Percentiles rank a stretch among this genome's conserved stretches.
Conservation (phyloP, 2,888 invertebrate genomes). For the Sesamia inferens region DNA sequence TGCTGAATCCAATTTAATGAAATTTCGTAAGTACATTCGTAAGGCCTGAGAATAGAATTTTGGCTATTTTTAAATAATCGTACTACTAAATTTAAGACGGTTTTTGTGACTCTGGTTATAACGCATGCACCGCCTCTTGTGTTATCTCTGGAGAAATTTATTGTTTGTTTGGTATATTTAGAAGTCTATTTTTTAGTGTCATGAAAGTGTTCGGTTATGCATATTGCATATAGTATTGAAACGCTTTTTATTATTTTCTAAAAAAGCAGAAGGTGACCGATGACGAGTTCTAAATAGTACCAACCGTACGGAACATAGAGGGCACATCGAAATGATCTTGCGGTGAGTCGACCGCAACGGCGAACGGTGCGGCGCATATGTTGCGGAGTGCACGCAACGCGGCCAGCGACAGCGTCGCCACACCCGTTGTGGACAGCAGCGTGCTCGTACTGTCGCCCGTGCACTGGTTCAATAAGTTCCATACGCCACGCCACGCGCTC, state of each 20-base stretch:
- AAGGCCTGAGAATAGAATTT: too few species aligned
- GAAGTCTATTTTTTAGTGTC: too few species aligned
- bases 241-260: neutral
- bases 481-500: conserved; percentile 96
- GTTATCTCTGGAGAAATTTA: too few species aligned
- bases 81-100: neutral
- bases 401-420: conserved; percentile 92
- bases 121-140: too few species aligned
- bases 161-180: too few species aligned
- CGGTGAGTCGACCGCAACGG: conserved; percentile 93
- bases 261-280: neutral
- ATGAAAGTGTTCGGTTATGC: too few species aligned
- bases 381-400: conserved; percentile 93
- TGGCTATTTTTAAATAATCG: too few species aligned
- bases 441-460: conserved; percentile 91
- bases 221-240: too few species aligned
- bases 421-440: conserved; percentile 91
- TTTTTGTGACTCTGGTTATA: too few species aligned
- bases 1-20: too few species aligned
- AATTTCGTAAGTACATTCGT: too few species aligned
- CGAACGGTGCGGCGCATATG: conserved; percentile 95
- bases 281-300: conserved; percentile 74
- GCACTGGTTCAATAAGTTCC: conserved; percentile 93
- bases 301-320: conserved; percentile 96
- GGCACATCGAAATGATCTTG: conserved; percentile 95